Conservation (phyloP, 2,797 vertebrate genomes). For the Acipenser transmontanus region DNA sequence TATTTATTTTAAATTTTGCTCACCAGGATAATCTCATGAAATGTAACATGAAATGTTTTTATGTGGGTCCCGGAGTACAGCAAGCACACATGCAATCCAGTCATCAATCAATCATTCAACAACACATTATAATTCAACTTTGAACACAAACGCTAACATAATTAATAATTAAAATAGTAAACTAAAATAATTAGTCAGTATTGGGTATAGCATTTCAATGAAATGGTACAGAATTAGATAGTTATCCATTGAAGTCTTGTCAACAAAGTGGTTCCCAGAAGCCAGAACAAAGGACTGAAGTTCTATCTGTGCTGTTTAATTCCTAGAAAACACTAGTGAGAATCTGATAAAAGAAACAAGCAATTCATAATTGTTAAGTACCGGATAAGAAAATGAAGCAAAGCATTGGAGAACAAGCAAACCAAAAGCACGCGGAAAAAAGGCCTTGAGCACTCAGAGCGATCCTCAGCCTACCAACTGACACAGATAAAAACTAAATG, state of each 20-base stretch:
- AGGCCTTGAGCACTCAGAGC: background rate
- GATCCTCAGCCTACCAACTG: background rate
- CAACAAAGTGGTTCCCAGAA: background rate
- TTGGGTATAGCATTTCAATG: no score
- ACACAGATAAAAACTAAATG: background rate
- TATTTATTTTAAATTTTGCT: no score
- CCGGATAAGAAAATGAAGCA: background rate
- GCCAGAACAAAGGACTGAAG: background rate
- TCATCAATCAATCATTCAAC: background rate
- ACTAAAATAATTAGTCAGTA: no score
- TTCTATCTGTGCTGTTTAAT: background rate
- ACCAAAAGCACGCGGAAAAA: background rate
- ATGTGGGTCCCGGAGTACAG: no score
- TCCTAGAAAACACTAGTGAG: background rate
- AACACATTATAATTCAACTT: background rate
- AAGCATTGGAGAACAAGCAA: no score
- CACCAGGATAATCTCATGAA: no score
- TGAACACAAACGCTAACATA: conserved; percentile 2
- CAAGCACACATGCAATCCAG: background rate
- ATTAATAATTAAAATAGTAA: background rate
- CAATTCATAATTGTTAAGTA: no score
- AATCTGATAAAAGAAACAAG: background rate
- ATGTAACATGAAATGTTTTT: no score
- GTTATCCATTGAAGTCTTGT: background rate
- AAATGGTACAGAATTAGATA: background rate